Base-by-base conservation (phyloP, 2,888 invertebrate species). In the Rhyacophila evoluta region DNA sequence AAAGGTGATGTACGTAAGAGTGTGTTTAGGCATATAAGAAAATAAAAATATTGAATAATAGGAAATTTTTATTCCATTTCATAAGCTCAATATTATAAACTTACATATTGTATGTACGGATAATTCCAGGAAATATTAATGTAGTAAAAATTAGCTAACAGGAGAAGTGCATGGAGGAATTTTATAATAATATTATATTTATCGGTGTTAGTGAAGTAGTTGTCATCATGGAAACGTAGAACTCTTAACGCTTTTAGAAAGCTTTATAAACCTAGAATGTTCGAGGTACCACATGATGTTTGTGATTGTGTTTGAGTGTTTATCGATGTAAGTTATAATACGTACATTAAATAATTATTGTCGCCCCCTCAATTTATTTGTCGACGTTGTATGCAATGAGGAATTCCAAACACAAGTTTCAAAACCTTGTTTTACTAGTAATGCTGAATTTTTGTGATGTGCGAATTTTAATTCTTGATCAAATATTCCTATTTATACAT, bases 191-290 rank as follows among this genome's bases (percentile, higher is more conserved):
- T 33, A 82, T 79, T 72, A 78, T 78, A 81, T 82, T 75, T 81
- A 82, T 82, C 74, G 82, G 79, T 82, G 82, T 82, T 82, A 82
- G 80, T 39, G 38, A 71, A 38, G 79, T 82, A 82, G 82, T 72
- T 36, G 41, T 41, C 41, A 69, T 69, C 69, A 69, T 69, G 69
- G 28, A 69, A 69, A 69, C 33, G 69, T 69, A 69, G 41, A 78
- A 75, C 68, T 78, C 80, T 72, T n/a, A 75, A 72, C 73, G 75
- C 75, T 80, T 71, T 29, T 38, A 74, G 55, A 55, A 55, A 55
- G 78, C 78, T 78, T 78, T 74, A 72, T 72, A 41, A 75, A 41
- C n/a, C n/a, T 41, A 41, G 55, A 55, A 55, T 37, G 67, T 75
- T 79, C 75, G 41, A 41, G 75, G 78, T 78, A 78, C 78, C 78